phyloP scores from a whole-genome alignment of 2,113 vertebrate species.

The Hypanus sabinus region DNA sequence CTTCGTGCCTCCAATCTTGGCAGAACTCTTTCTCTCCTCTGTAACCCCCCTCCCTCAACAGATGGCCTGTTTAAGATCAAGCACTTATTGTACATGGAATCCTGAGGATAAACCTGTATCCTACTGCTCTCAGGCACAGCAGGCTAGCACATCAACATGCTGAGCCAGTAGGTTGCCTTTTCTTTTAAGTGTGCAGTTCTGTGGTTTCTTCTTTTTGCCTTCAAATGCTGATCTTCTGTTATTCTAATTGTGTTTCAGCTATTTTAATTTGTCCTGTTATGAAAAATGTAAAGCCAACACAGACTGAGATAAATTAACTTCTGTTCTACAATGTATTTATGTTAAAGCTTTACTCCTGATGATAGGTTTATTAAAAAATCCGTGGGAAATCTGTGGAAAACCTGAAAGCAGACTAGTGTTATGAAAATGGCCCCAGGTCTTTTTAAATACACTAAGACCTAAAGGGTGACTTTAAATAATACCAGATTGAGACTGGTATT shows the following conservation, averaged over 20 bases:
- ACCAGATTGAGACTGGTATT: constrained; percentile 23
- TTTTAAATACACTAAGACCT: constrained; percentile 29
- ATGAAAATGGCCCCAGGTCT: constrained; percentile 24
- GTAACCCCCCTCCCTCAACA: constrained; percentile 30
- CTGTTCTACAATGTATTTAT: not conserved
- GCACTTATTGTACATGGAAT: constrained; percentile 36
- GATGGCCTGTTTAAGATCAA: constrained; percentile 37
- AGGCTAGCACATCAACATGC: constrained; percentile 33
- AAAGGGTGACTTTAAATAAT: constrained; percentile 22
- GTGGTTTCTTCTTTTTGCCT: not conserved
- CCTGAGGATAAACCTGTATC: constrained; percentile 35
- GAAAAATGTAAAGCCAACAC: not conserved
- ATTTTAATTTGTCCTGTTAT: constrained; percentile 17
- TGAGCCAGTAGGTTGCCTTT: constrained; percentile 33
- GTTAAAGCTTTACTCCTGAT: constrained; percentile 18
- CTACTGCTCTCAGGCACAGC: constrained; percentile 35
- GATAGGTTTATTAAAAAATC: constrained; percentile 12
- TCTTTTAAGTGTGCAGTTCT: constrained; percentile 32
- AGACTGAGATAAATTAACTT: not conserved
- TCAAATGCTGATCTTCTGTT: constrained; percentile 29
- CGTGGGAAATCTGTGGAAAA: constrained; percentile 26
- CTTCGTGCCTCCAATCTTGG: constrained; percentile 23
- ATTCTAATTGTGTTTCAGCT: constrained; percentile 5
- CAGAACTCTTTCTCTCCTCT: constrained; percentile 29
- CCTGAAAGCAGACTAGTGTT: constrained; percentile 10